Evolutionary conservation across 2,797 vertebrate genomes (phyloP).

Genomic region (Microchirus variegatus): DNA sequence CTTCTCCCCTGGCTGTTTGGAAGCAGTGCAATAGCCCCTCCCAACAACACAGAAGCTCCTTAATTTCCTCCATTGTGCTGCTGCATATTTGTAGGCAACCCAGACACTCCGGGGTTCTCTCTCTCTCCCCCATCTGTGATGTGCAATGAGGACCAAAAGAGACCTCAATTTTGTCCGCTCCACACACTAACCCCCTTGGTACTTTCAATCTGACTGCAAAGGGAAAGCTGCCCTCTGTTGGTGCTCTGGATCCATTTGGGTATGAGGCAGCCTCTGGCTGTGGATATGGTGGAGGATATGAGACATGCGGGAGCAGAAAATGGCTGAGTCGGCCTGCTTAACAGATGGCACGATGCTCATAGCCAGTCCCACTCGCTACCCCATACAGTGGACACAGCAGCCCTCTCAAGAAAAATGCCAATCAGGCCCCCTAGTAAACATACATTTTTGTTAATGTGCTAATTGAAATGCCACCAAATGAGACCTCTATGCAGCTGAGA

Average conservation of each 20-base stretch:
- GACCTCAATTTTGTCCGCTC: conserved; percentile 19
- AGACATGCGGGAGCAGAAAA: conserved; percentile 65
- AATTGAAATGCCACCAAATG: conserved; percentile 13
- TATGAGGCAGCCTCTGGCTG: conserved; percentile 57
- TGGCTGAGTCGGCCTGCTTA: conserved; percentile 75
- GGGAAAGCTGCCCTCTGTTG: conserved; percentile 54
- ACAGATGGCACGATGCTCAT: conserved; percentile 74
- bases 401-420: conserved; percentile 37
- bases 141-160: conserved; percentile 20
- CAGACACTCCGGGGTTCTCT: conserved; percentile 36
- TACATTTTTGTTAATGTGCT: conserved; percentile 10
- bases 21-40: conserved; percentile 47
- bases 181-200: conserved; percentile 24
- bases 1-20: conserved; percentile 42
- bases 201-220: conserved; percentile 24
- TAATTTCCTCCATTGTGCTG: conserved; percentile 47
- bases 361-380: conserved; percentile 58
- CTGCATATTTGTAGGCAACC: conserved; percentile 49
- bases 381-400: conserved; percentile 43
- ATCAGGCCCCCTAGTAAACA: conserved; percentile 27
- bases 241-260: conserved; percentile 50
- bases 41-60: conserved; percentile 39
- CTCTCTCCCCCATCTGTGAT: conserved; percentile 26
- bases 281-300: conserved; percentile 54
- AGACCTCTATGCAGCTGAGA: conserved; percentile 10